These are phyloP conservation scores for Myzus persicae DNA, from an alignment of 1,140 invertebrate genomes.

Conservation along the genomic window DNA sequence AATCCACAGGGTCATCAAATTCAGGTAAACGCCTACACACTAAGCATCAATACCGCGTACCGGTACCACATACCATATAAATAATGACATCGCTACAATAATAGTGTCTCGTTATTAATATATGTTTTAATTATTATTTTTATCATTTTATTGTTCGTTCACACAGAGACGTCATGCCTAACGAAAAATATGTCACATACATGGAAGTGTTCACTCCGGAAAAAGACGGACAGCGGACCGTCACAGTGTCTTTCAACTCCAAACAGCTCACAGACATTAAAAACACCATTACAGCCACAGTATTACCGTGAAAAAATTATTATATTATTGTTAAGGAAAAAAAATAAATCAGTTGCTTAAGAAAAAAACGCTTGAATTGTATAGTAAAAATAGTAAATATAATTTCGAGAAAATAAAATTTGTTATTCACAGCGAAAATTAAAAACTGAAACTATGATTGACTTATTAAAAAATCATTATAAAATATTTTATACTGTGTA, in stretches of 20 bases:
- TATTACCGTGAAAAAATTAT: slow-evolving; percentile 1
- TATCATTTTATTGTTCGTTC: neutral
- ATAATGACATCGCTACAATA: neutral
- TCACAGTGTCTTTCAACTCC: slow-evolving; percentile 44
- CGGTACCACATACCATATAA: neutral
- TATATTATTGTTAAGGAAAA: neutral
- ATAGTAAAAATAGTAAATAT: neutral
- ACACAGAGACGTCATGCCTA: neutral
- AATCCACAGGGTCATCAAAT: slow-evolving; percentile 36
- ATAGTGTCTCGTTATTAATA: neutral
- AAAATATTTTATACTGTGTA: neutral
- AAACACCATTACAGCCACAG: slow-evolving; percentile 12
- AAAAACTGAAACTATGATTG: neutral
- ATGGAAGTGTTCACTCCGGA: slow-evolving; percentile 26
- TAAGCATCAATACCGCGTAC: neutral
- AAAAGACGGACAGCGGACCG: slow-evolving; percentile 15
- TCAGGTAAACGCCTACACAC: neutral
- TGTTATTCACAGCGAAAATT: neutral
- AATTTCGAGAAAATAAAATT: neutral
- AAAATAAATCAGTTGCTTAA: neutral
- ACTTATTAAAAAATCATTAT: neutral
- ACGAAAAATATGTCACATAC: slow-evolving; percentile 39
- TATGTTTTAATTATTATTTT: neutral
- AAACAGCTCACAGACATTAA: slow-evolving; percentile 39
- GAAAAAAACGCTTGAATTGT: neutral